Base-by-base conservation (phyloP, 2,888 invertebrate species). In the Leptinotarsa haldemani region DNA sequence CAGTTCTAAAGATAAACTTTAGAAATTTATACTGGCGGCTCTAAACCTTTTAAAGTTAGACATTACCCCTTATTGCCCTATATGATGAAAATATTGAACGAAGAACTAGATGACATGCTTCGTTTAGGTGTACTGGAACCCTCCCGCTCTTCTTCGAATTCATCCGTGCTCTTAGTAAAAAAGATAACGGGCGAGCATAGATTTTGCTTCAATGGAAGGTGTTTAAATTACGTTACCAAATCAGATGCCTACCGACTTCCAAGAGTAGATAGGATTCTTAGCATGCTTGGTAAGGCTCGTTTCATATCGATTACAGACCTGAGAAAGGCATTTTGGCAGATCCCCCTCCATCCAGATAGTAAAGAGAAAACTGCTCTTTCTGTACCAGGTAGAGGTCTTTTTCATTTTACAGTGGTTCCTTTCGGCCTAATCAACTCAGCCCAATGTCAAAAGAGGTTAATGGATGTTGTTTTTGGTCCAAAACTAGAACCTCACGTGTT, bases 81-180 rank as follows among this genome's bases (percentile, higher is more conserved):
- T 5, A 18, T 53, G 53, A 53, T 53, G 20, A 53, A 53, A 53
- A 18, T 53, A 18, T n/a, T 53, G 18, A 53, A 53, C 18, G n/a
- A 53, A 53, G 53, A 53, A 53, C 18, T 53, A 18, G 53, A 53
- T 53, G 53, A 53, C 18, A 53, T 53, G 53, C 18, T 53, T n/a
- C 20, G 53, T 53, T 53, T 53, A n/a, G 53, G 18, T n/a, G 53
- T 53, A n/a, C 0, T n/a, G 3, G 7, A 53, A 53, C 53, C 18
- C n/a, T 53, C 53, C n/a, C 53, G 18, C 53, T 53, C 53, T 18
- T 53, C 53, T 18, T 18, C 1, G 53, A 53, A 53, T 53, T 53
- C 20, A 18, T n/a, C 53, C 2, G 53, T 53, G 13, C 18, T 53
- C 16, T 53, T 53, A n/a, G 53, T 53, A n/a, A 53, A n/a, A n/a